A percentile compares a stretch with the other conserved stretches of the same genome.
Conservation (phyloP, 2,113 vertebrate genomes). For the Cottus gobio region DNA sequence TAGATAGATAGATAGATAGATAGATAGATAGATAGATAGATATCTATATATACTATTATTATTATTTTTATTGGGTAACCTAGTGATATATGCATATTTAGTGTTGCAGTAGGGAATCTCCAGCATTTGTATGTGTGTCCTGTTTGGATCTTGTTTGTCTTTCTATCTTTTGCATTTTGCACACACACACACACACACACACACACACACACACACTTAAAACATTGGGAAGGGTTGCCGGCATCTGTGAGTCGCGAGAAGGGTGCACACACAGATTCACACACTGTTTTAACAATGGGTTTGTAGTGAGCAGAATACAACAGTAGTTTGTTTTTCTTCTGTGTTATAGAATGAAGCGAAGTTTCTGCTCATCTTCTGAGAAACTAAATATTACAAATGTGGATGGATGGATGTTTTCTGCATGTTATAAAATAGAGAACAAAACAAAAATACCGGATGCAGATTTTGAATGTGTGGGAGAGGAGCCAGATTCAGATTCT, state of each 20-base stretch:
- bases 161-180: slow-evolving; percentile 3
- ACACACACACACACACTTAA: not conserved
- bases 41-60: not conserved
- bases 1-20: too few species aligned
- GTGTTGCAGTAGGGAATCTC: not conserved
- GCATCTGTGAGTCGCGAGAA: not conserved
- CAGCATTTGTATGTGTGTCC: slow-evolving; percentile 2
- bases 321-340: not conserved
- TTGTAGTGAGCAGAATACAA: slow-evolving; percentile 5
- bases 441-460: not conserved
- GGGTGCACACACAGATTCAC: slow-evolving; percentile 13
- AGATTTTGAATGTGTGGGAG: slow-evolving; percentile 10
- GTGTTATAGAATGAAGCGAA: slow-evolving; percentile 34
- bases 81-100: not conserved
- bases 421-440: slow-evolving; percentile 24
- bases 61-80: not conserved
- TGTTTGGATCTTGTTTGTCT: not conserved
- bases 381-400: slow-evolving; percentile 30
- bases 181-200: not conserved
- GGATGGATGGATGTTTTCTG: slow-evolving; percentile 33
- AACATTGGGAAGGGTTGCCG: not conserved
- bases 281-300: slow-evolving; percentile 14
- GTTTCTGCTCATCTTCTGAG: slow-evolving; percentile 37
- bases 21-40: too few species aligned
- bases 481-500: slow-evolving; percentile 16